Evolutionary conservation across 2,888 invertebrate species (phyloP), one percentile per base, ranked within the genome.

Genomic region (Itoplectis maculator): DNA sequence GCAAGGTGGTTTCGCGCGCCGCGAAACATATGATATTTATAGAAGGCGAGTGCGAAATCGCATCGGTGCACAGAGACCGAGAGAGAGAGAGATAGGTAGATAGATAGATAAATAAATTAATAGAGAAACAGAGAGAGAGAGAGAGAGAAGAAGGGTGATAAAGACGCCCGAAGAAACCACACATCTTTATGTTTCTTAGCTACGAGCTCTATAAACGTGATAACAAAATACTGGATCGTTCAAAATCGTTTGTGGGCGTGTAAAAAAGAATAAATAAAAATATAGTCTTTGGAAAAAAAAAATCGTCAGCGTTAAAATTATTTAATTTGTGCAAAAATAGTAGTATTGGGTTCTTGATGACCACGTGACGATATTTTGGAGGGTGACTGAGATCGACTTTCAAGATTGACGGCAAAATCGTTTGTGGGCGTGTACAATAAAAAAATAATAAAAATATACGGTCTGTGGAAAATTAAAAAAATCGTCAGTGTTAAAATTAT

Each of bases 1-100:
- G 82, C 82, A 82, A 82, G 82, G 82, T 82, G 82, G 82, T 82
- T 82, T 82, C 79, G 82, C 73, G 79, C 68, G 68, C 72, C 68
- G 68, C 72, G 75, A 79, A 73, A 79, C 72, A 74, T 63, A 56
- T 54, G 69, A 49, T 81, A 82, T 82, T 82, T 79, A 76, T 82
- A 82, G 79, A 76, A 66, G 42, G 51, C 15, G 70, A 82, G 76
- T 82, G 76, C 79, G 82, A 82, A 82, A 82, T 76, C 76, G 76
- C 54, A 9, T 68, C 79, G 79, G 78, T 63, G 51, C 40, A 79
- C 49, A 61, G 45, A 47, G 11, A 54, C 13, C 23, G 63, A 74
- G 51, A 75, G 35, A 51, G 56, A 23, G 63, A 40, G 63, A 63
- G 63, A 63, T 42, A 40, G 40, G n/a, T n/a, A n/a, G n/a, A n/a